phyloP scores from a whole-genome alignment of 2,888 invertebrate genomes.

The Palloptera scutellata region DNA sequence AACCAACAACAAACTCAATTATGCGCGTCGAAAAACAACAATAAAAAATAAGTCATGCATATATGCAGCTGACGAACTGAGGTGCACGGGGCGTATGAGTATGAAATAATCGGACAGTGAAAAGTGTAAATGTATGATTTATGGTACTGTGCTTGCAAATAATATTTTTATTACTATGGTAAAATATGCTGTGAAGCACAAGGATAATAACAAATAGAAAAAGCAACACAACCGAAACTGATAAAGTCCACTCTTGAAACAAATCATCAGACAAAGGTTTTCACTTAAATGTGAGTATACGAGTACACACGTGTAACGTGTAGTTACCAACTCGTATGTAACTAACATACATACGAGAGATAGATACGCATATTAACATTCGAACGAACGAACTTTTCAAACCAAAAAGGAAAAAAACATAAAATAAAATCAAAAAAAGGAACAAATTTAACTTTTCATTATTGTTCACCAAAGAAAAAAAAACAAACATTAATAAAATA shows the following conservation, averaged over 20 bases:
- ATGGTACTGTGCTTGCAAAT: too few relatives aligned
- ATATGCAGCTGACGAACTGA: not conserved
- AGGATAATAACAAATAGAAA: slow-evolving; percentile 4
- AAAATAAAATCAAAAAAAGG: not conserved
- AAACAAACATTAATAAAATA: slow-evolving; percentile 7
- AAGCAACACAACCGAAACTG: slow-evolving; percentile 20
- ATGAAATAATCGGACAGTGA: too few relatives aligned
- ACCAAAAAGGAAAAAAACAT: not conserved
- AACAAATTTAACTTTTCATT: not conserved
- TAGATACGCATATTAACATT: not conserved
- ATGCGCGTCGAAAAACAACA: slow-evolving; percentile 10
- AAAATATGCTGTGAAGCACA: not conserved
- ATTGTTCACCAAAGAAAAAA: too few relatives aligned
- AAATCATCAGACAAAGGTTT: slow-evolving; percentile 19
- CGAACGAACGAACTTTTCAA: not conserved
- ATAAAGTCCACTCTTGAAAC: slow-evolving; percentile 32
- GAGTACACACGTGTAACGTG: not conserved
- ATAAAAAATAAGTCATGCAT: slow-evolving; percentile 33
- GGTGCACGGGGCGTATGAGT: slow-evolving; percentile 20
- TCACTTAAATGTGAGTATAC: not conserved
- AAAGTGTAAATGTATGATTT: too few relatives aligned
- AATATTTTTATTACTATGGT: not conserved
- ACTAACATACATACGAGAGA: not conserved
- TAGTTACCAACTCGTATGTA: too few relatives aligned
- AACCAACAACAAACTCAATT: slow-evolving; percentile 21